A percentile compares a stretch with the other conserved stretches of the same genome.
phyloP scores from a whole-genome alignment of 2,113 vertebrate species.

The Philantomba maxwellii region DNA sequence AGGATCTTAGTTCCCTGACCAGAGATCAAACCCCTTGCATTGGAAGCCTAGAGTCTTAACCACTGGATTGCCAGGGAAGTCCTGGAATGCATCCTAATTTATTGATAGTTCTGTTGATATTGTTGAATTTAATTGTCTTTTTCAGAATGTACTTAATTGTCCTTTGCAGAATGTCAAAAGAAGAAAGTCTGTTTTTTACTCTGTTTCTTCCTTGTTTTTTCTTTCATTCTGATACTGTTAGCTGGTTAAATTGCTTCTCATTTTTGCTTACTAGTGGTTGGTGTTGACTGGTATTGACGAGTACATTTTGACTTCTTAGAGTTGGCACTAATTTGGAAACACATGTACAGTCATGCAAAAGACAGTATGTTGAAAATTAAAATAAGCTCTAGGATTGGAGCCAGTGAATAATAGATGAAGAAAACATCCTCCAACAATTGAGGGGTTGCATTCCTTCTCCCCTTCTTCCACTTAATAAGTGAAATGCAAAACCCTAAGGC shows the following conservation, averaged over 20 bases:
- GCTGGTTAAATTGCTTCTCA: background rate
- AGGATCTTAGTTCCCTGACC: background rate
- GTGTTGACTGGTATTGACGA: background rate
- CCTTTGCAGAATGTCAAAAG: background rate
- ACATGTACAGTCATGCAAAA: constrained; percentile 21
- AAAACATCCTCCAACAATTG: constrained; percentile 27
- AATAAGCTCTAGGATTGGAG: background rate
- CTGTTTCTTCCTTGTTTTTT: constrained; percentile 17
- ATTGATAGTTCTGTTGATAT: background rate
- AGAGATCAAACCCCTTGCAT: background rate
- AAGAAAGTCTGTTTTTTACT: background rate
- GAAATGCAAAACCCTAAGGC: constrained; percentile 13
- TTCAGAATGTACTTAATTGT: background rate
- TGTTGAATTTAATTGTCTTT: constrained; percentile 25
- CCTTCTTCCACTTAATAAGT: background rate
- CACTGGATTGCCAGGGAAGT: background rate
- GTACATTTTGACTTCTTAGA: constrained; percentile 13
- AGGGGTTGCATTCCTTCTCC: constrained; percentile 21
- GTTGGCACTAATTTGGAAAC: constrained; percentile 21
- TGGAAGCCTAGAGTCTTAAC: background rate
- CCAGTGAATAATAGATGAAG: constrained; percentile 24
- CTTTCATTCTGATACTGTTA: background rate
- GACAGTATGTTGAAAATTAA: background rate
- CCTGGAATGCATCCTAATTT: background rate
- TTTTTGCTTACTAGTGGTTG: background rate